Evolutionary conservation across 1,140 invertebrate species (phyloP).

Genomic region (Lithobius niger): DNA sequence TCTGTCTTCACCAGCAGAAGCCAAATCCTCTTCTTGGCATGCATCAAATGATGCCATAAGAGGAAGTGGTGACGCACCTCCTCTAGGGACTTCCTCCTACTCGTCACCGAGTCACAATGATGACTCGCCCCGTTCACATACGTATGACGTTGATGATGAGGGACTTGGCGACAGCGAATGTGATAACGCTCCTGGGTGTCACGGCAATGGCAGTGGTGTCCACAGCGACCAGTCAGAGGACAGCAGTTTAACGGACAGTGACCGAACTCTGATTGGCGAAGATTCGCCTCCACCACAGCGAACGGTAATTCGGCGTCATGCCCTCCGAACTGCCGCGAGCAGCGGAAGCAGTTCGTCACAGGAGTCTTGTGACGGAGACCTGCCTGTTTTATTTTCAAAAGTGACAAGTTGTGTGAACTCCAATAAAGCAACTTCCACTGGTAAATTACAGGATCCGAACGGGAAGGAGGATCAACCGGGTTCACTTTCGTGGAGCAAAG

Average conservation of each 20-base stretch:
- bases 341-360: slow-evolving; percentile 33
- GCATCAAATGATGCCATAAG: slow-evolving; percentile 6
- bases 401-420: too few species aligned
- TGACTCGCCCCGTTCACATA: background rate
- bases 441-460: too few species aligned
- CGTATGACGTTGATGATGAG: slow-evolving; percentile 19
- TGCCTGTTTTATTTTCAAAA: slow-evolving; percentile 25
- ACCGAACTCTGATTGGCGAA: slow-evolving; percentile 29
- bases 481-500: too few species aligned
- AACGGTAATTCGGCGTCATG: slow-evolving; percentile 16
- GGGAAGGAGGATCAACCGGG: too few species aligned
- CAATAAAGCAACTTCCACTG: too few species aligned
- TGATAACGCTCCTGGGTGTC: slow-evolving; percentile 1
- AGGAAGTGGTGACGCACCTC: background rate
- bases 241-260: slow-evolving; percentile 60
- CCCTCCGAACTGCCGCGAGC: slow-evolving; percentile 25
- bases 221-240: slow-evolving; percentile 58
- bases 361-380: slow-evolving; percentile 17
- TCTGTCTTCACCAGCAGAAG: slow-evolving; percentile 20
- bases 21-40: background rate
- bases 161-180: slow-evolving; percentile 21
- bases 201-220: slow-evolving; percentile 24
- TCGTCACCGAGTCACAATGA: slow-evolving; percentile 6
- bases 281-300: slow-evolving; percentile 12
- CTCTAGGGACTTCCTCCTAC: background rate